Base-by-base conservation (phyloP, 2,113 vertebrate species). In the Eretmodus cyanostictus region DNA sequence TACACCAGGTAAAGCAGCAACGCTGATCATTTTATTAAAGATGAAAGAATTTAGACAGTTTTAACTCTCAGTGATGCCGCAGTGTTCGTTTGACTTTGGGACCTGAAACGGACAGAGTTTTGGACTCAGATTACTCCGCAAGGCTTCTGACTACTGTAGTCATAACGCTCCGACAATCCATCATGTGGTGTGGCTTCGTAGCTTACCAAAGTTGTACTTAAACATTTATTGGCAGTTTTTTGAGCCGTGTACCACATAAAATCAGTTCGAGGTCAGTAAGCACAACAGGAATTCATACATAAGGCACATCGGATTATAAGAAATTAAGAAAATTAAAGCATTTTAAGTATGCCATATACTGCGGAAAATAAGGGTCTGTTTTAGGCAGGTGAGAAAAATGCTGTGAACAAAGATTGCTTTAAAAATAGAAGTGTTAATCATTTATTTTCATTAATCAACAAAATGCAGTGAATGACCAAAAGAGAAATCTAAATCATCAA, bases 221-320 rank as follows among this genome's bases (percentile, higher is more conserved):
- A 47, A 47, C 45, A 47, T 47, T 16, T 47, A 47, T 47, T 47
- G 45, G 45, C 14, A 8, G 45, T 4, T 47, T 47, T 47, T 17
- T 17, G 45, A 47, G 47, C 47, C 2, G 4, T 19, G 47, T 49
- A 2, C 16, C 45, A 49, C 47, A 51, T 51, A 51, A 51, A 51
- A 51, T 51, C 17, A 3, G 8, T 19, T 51, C 8, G 17, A 51
- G 47, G 47, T 19, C 47, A 51, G 47, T 51, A 51, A 51, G 47
- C 47, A 51, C 47, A 51, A 51, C 47, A 51, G 19, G 8, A 51
- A 51, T 19, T 51, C 47, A 51, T 19, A 51, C 17, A 51, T 49
- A 49, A 17, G 4, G 47, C 16, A 0, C 16, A 49, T 16, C 16
- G 0, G 47, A 49, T 17, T 49, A 17, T 49, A 17, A 0, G 8